Percentiles rank a stretch among this genome's conserved stretches.
phyloP scores from a whole-genome alignment of 2,888 invertebrate species.

The Congeria kusceri region DNA sequence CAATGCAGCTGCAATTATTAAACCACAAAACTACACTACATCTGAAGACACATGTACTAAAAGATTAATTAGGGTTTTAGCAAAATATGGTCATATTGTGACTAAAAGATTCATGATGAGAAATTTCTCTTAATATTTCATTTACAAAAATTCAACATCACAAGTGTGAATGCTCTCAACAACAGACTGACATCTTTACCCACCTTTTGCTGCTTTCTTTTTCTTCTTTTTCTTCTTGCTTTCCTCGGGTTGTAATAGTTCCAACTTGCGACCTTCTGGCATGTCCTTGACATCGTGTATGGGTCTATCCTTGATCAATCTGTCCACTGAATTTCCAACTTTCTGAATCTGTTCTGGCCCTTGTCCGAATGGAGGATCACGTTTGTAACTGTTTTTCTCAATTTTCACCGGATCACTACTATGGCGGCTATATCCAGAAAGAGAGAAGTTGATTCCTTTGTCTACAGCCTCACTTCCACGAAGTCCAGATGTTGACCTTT shows the following conservation, averaged over 20 bases:
- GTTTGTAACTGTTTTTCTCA: constrained; percentile 64
- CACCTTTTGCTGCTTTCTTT: constrained; percentile 70
- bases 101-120: no score
- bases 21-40: no score
- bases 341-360: constrained; percentile 63
- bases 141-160: no score
- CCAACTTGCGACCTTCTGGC: constrained; percentile 65
- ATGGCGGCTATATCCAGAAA: constrained; percentile 55
- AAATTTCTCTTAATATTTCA: no score
- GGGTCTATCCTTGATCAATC: constrained; percentile 51
- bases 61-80: no score
- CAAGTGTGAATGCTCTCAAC: no score
- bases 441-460: constrained; percentile 59
- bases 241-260: constrained; percentile 59
- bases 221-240: constrained; percentile 70
- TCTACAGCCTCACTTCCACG: constrained; percentile 60
- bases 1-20: no score
- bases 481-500: constrained; percentile 45
- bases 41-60: no score
- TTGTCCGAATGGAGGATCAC: constrained; percentile 66
- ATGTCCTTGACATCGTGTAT: constrained; percentile 62
- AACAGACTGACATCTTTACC: background rate
- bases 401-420: constrained; percentile 66
- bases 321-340: constrained; percentile 65
- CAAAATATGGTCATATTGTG: no score